Conservation (phyloP, 2,888 invertebrate genomes). For the Dicyrtoma fusca region DNA sequence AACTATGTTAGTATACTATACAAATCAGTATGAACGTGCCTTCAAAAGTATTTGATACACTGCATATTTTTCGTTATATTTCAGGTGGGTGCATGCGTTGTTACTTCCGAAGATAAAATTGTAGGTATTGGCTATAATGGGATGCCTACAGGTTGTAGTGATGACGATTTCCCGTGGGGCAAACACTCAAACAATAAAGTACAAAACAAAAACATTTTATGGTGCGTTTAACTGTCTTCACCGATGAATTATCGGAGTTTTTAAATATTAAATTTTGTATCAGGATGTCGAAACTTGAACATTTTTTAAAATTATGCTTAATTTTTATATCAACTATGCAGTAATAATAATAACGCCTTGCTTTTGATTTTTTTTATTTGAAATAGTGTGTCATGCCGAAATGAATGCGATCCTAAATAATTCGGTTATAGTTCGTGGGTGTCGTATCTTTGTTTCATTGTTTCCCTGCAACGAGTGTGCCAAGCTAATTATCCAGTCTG, state of each 20-base stretch:
- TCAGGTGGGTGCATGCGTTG: slow-evolving; percentile 83
- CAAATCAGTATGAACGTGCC: background rate
- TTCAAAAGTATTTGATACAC: no score
- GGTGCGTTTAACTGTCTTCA: slow-evolving; percentile 64
- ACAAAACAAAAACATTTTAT: slow-evolving; percentile 82
- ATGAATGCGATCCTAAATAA: slow-evolving; percentile 95
- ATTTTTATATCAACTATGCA: no score
- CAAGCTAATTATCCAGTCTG: no score
- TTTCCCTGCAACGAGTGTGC: no score
- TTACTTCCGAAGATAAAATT: slow-evolving; percentile 81
- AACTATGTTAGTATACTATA: background rate
- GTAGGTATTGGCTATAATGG: slow-evolving; percentile 97
- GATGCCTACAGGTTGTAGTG: slow-evolving; percentile 87
- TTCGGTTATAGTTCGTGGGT: slow-evolving; percentile 75
- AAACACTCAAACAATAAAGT: slow-evolving; percentile 67
- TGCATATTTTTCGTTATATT: slow-evolving; percentile 3
- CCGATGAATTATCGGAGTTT: background rate
- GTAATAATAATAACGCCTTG: no score
- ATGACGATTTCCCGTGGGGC: slow-evolving; percentile 88
- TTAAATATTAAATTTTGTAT: slow-evolving; percentile 2
- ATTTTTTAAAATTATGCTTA: slow-evolving; percentile 15
- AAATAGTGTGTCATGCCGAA: slow-evolving; percentile 93
- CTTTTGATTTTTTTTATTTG: slow-evolving; percentile 24
- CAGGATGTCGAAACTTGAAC: background rate
- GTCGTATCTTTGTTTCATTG: no score